Base-by-base conservation (phyloP, 2,797 vertebrate genomes). In the Phataginus tricuspis region DNA sequence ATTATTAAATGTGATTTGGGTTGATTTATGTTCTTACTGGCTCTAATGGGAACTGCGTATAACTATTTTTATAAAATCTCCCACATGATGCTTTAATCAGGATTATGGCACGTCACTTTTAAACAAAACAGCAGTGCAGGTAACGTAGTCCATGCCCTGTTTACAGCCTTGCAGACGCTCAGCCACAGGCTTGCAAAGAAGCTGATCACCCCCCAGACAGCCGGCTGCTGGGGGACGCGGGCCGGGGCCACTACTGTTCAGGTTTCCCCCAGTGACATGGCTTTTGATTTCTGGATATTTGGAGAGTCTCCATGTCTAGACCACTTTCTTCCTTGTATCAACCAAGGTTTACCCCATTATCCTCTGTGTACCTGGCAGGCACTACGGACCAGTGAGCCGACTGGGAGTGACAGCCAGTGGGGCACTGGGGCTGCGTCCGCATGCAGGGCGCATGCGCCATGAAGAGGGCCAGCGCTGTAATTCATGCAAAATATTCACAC, bases 71-170 rank as follows among this genome's bases (percentile, higher is more conserved):
- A 96, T 97, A 97, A 97, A 98, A 97, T 97, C 97, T 97, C 95
- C 96, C 87, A 97, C 96, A 97, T 84, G 91, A 97, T 97, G 77
- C 89, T 98, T 98, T 98, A 97, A 98, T 97, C 96, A 98, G 92
- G 94, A 98, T 98, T 98, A 98, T 31, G 53, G 92, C 77, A 95
- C 92, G 97, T 97, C 96, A 85, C 57, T 98, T 98, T 98, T 95
- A 97, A 98, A 97, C 74, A 96, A 95, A 98, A 98, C 94, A 98
- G 94, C 53, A 87, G 92, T 82, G 93, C 7, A 0, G 96, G 95
- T 66, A 98, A 98, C 97, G 96, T 96, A 98, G 97, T 96, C 92
- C 75, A 80, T 97, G 86, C 82, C 91, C 64, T 77, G 57, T 92
- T 91, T 88, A 93, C 71, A 98, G 86, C 95, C 93, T 94, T 96